Evolutionary conservation across 1,140 invertebrate species (phyloP), one percentile per base, ranked within the genome.

Genomic region (Orchestia grillus): DNA sequence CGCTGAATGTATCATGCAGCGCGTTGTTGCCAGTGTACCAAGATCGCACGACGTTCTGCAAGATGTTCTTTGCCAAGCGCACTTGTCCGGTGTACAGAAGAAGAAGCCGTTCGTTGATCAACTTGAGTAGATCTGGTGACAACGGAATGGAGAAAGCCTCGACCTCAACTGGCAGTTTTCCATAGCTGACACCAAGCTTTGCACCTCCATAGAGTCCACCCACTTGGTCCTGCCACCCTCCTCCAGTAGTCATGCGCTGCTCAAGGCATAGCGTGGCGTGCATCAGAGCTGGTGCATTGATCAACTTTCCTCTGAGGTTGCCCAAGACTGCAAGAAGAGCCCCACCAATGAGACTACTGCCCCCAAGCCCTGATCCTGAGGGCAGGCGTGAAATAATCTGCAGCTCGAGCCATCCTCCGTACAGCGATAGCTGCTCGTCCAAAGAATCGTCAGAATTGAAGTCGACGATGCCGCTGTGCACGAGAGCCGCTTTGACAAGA

Each of bases 171-270:
- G 96, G 96, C 47, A 96, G 96, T 95, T 96, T 96, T 6, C 57
- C 87, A 41, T 94, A 62, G 53, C 96, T 97, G 41, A 97, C 77
- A n/a, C 96, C 96, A 16, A 97, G 95, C 62, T 97, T 97, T 4
- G 95, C 96, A 40, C 96, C 96, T 95, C 96, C 96, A 40, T 96
- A 87, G 8, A 97, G 95, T n/a, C 96, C 96, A 42, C 96, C 96
- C 87, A 97, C 96, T 97, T 98, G 98, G 96, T 98, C 98, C 97
- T 98, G 98, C 98, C 98, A 98, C 0, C 98, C 98, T 44, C 98
- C 98, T 44, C 97, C 97, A 45, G 98, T 98, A 15, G 98, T 98
- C 96, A 98, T 96, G 96, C 98, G 96, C 97, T 98, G 98, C 96
- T 98, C 98, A 47, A 98, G 96, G 96, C 97, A 97, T 28, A 98